These are phyloP conservation scores for Eurytoma californica DNA, from an alignment of 2,888 invertebrate species.

Conservation along the genomic window DNA sequence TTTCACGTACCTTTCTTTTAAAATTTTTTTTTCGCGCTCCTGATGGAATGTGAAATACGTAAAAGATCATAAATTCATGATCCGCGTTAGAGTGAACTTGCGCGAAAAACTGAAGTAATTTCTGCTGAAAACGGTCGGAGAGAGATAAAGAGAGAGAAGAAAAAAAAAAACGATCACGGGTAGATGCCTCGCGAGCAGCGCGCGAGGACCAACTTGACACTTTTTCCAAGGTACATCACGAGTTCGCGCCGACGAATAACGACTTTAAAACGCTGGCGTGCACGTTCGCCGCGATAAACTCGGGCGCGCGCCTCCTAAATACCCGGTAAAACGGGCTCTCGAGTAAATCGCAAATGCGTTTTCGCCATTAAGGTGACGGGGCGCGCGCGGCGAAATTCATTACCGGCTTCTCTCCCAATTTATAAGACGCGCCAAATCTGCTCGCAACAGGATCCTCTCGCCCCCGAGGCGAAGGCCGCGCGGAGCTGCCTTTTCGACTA, in stretches of 20 bases:
- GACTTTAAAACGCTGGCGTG: constrained; percentile 18
- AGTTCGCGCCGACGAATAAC: constrained; percentile 5
- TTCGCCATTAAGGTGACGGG: constrained; percentile 40
- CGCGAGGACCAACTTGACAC: constrained; percentile 1
- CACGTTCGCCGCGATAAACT: constrained; percentile 12
- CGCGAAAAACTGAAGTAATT: too few species aligned
- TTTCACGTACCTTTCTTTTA: too few species aligned
- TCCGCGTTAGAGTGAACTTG: too few species aligned
- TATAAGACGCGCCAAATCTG: constrained; percentile 28
- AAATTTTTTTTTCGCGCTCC: too few species aligned
- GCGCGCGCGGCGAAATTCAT: constrained; percentile 31
- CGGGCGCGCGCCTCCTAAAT: constrained; percentile 17
- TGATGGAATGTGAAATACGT: too few species aligned
- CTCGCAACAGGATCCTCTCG: constrained; percentile 13
- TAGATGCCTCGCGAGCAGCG: background rate
- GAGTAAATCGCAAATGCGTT: constrained; percentile 29
- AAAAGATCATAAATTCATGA: too few species aligned
- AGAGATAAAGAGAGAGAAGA: background rate
- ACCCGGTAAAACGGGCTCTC: constrained; percentile 21
- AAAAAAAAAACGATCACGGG: background rate
- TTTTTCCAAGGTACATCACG: constrained; percentile 4
- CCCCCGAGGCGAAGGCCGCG: background rate
- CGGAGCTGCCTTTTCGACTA: background rate
- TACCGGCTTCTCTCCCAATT: constrained; percentile 30
- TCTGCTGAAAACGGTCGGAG: too few species aligned